These are phyloP conservation scores for Dicrurus megarhynchus DNA, from an alignment of 2,113 vertebrate species.

Conservation along the genomic window DNA sequence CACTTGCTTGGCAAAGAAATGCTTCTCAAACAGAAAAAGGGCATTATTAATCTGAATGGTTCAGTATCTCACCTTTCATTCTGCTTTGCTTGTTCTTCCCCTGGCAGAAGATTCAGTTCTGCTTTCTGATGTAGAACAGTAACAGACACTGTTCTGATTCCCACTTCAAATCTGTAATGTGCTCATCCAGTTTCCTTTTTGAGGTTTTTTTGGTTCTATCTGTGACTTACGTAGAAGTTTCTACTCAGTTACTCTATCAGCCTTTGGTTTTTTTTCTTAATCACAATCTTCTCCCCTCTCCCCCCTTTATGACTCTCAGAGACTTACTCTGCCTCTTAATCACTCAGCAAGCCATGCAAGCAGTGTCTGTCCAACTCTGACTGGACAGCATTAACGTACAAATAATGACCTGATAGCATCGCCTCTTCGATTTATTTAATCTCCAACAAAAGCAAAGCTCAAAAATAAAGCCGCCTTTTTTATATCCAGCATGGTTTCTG, in stretches of 20 bases:
- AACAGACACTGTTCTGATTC: neutral
- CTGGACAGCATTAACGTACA: conserved; percentile 85
- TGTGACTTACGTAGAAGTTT: neutral
- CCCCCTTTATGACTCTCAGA: neutral
- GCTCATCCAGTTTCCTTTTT: neutral
- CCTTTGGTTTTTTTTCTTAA: neutral
- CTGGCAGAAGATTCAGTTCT: neutral
- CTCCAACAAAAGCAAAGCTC: conserved; percentile 76
- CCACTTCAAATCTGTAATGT: neutral
- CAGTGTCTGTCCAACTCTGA: conserved; percentile 75
- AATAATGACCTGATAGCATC: conserved; percentile 75
- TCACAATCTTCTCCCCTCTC: neutral
- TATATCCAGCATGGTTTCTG: conserved; percentile 56
- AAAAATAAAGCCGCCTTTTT: conserved; percentile 75
- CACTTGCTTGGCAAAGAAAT: neutral
- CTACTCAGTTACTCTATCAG: conserved; percentile 5
- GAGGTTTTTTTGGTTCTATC: neutral
- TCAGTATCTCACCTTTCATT: conserved; percentile 79
- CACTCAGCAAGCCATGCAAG: conserved; percentile 48
- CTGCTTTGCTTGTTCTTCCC: neutral
- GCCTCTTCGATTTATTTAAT: conserved; percentile 77
- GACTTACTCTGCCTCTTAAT: conserved; percentile 59
- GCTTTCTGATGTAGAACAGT: neutral
- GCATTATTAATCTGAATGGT: neutral
- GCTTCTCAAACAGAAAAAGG: neutral